Evolutionary conservation across 2,888 invertebrate species (phyloP), one percentile per base, ranked within the genome.

Genomic region (Clusia tigrina): DNA sequence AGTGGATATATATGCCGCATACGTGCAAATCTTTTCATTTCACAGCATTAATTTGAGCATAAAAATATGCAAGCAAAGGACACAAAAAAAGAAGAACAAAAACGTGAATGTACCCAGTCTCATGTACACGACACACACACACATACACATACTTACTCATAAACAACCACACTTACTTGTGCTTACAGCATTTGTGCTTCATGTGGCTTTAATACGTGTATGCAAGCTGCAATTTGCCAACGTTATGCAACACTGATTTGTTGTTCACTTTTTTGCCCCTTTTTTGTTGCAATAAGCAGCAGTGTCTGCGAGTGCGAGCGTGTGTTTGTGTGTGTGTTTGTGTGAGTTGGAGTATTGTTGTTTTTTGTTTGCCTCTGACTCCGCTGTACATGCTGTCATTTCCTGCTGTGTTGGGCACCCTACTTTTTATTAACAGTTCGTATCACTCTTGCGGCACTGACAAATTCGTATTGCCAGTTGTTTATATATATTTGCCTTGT

Each of bases 341-440:
- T n/a, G n/a, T n/a, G n/a, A n/a, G n/a, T n/a, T n/a, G n/a, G n/a
- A n/a, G n/a, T n/a, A n/a, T n/a, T n/a, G n/a, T n/a, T n/a, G n/a
- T n/a, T n/a, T n/a, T n/a, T n/a, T n/a, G n/a, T n/a, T n/a, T n/a
- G n/a, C n/a, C n/a, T n/a, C n/a, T n/a, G n/a, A n/a, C n/a, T n/a
- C n/a, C n/a, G n/a, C n/a, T n/a, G n/a, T 57, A 67, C 57, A 59
- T 59, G 63, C 64, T 63, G 68, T 67, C 65, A 54, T 67, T 68
- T 67, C 61, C 61, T 60, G 63, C 61, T 63, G 63, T 68, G 59
- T 55, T 60, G 53, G n/a, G n/a, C n/a, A 17, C 37, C n/a, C 54
- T 25, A 25, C 26, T 20, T 26, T 20, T 51, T 22, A 22, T 22
- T 42, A 5, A 51, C 2, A 10, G 18, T 5, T 26, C 26, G 25